Percentiles rank a stretch among this genome's conserved stretches.
Evolutionary conservation across 2,888 invertebrate genomes (phyloP).

Genomic region (Trissolcus brochymenae): DNA sequence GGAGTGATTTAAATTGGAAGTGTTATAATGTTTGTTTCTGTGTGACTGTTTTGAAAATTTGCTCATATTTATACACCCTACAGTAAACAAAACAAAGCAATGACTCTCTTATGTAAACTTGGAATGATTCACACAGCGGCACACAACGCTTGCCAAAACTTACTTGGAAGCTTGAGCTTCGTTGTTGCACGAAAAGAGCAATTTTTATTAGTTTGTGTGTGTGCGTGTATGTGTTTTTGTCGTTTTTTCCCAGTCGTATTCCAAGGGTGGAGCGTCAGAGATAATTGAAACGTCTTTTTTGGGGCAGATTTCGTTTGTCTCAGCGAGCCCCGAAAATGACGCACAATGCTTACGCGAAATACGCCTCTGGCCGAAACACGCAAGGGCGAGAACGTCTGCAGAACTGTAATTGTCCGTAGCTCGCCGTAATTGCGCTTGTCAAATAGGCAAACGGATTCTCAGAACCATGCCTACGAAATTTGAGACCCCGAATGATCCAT

Average conservation of each 20-base stretch:
- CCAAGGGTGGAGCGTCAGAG: conserved; percentile 13
- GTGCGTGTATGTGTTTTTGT: neutral
- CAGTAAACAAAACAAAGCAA: conserved; percentile 8
- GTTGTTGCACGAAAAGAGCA: conserved; percentile 29
- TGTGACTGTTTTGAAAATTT: neutral
- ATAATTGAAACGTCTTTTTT: conserved; percentile 49
- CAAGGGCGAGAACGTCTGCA: conserved; percentile 48
- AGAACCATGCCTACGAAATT: conserved; percentile 51
- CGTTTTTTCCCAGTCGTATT: conserved; percentile 9
- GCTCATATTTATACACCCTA: neutral
- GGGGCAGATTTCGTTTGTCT: conserved; percentile 35
- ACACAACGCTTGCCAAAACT: conserved; percentile 30
- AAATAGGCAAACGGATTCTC: conserved; percentile 39
- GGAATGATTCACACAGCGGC: conserved; percentile 33
- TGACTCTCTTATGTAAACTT: conserved; percentile 12
- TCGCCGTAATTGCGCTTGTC: conserved; percentile 50
- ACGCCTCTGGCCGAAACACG: conserved; percentile 49
- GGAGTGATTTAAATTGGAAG: too few relatives aligned
- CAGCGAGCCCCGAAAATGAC: conserved; percentile 38
- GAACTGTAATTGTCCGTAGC: conserved; percentile 53
- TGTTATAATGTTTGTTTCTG: neutral
- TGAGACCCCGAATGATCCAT: conserved; percentile 44
- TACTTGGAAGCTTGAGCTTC: conserved; percentile 19
- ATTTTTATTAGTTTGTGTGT: conserved; percentile 18
- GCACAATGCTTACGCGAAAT: conserved; percentile 37